Conservation (phyloP, 1,140 invertebrate genomes). For the Paraescarpia echinospica region DNA sequence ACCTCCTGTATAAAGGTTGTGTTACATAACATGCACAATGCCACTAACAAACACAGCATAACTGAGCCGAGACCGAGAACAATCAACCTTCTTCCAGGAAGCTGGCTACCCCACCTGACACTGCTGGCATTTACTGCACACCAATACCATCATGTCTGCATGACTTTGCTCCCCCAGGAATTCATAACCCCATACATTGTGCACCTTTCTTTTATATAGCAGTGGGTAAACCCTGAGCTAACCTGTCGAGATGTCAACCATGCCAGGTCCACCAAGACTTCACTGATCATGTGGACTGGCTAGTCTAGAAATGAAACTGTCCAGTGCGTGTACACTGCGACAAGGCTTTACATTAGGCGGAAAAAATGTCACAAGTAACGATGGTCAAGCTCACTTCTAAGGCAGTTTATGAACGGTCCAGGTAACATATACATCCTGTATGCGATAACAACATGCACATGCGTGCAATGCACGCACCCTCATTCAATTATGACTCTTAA, state of each 20-base stretch:
- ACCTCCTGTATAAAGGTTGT: neutral
- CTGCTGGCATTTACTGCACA: neutral
- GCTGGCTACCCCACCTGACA: too few relatives aligned
- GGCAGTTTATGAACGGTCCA: neutral
- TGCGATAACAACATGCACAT: neutral
- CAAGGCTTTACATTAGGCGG: neutral
- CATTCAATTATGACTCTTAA: neutral
- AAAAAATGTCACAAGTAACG: neutral
- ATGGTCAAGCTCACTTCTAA: neutral
- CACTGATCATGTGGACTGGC: neutral
- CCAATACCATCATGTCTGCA: neutral
- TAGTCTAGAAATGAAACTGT: neutral
- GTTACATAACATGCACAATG: neutral
- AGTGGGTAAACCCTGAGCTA: neutral
- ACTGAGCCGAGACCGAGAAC: neutral
- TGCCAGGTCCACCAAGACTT: neutral
- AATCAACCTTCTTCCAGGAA: neutral
- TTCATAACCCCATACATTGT: neutral
- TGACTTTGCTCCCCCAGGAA: neutral
- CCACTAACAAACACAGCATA: neutral
- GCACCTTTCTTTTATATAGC: neutral
- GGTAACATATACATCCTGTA: neutral
- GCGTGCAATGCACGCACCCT: neutral
- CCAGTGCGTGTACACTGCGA: neutral
- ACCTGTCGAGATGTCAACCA: neutral